Evolutionary conservation across 2,888 invertebrate species (phyloP).

Genomic region (Tortricodes alternella): DNA sequence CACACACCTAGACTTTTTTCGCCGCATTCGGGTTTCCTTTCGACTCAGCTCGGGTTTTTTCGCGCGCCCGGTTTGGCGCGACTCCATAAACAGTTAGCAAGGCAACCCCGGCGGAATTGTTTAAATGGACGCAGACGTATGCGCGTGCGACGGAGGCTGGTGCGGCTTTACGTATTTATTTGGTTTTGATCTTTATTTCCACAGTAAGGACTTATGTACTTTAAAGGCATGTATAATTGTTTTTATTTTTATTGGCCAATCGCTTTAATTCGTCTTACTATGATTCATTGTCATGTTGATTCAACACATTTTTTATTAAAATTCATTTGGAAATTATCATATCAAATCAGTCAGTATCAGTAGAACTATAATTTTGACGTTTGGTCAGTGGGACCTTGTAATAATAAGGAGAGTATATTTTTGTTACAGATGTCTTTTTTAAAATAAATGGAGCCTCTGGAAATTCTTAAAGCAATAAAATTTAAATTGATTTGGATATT

Average conservation of each 20-base stretch:
- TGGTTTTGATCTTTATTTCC: background rate
- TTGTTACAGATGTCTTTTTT: no score
- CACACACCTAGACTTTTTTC: conserved; percentile 51
- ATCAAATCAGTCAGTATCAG: background rate
- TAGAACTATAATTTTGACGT: background rate
- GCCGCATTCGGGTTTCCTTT: conserved; percentile 68
- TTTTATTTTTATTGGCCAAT: no score
- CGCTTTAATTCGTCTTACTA: no score
- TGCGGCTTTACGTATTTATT: conserved; percentile 1
- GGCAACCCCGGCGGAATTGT: conserved; percentile 78
- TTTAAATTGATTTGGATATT: no score
- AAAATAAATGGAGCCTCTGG: no score
- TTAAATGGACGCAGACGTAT: conserved; percentile 63
- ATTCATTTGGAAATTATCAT: no score
- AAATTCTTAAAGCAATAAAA: no score
- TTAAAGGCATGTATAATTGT: no score
- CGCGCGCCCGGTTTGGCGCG: conserved; percentile 72
- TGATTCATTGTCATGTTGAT: background rate
- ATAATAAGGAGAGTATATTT: background rate
- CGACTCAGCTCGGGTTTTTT: conserved; percentile 71
- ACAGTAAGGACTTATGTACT: conserved; percentile 33
- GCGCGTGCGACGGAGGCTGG: conserved; percentile 44
- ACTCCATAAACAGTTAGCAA: conserved; percentile 80
- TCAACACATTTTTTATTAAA: background rate
- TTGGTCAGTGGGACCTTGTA: background rate